Base-by-base conservation (phyloP, 2,888 invertebrate species). In the Gortyna flavago region DNA sequence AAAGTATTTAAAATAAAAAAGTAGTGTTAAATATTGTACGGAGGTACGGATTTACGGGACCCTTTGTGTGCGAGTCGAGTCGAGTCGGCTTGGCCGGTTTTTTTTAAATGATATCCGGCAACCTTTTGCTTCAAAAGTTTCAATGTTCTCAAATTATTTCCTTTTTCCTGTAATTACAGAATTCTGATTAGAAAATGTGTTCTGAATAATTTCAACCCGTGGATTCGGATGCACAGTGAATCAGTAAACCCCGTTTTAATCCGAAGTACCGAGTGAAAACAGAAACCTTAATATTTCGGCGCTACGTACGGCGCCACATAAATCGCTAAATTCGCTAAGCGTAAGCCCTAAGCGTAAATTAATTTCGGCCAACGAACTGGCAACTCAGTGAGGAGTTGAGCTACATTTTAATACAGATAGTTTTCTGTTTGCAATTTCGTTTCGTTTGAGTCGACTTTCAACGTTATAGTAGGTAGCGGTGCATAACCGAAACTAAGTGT, bases 311-410 rank as follows among this genome's bases (percentile, higher is more conserved):
- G 44, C n/a, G n/a, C 59, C 74, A 74, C 59, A 72, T 61, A 77
- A 80, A 72, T 82, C 48, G 41, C 75, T 18, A 74, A 87, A 85
- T 82, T 65, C 79, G 59, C 68, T n/a, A n/a, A n/a, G n/a, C n/a
- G n/a, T n/a, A n/a, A n/a, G 51, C 54, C 62, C 70, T 70, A 72
- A 73, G 67, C 77, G 62, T 78, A 78, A 82, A 87, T 85, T 81
- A 84, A 82, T 84, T 78, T 73, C 51, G 70, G 57, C 77, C 54
- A 78, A 80, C 80, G 38, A 75, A 76, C 81, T 76, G 72, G 71
- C 66, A 70, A 81, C 76, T 82, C 83, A 62, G 54, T 57, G 61
- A 65, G 51, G 51, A 72, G 69, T 79, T 77, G 57, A 35, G 65
- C 67, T 68, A 70, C 72, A 65, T 79, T 81, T 75, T 78, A 84